Percentiles rank a stretch among this genome's conserved stretches.
Conservation (phyloP, 2,113 vertebrate species). For the Oreotragus oreotragus region DNA sequence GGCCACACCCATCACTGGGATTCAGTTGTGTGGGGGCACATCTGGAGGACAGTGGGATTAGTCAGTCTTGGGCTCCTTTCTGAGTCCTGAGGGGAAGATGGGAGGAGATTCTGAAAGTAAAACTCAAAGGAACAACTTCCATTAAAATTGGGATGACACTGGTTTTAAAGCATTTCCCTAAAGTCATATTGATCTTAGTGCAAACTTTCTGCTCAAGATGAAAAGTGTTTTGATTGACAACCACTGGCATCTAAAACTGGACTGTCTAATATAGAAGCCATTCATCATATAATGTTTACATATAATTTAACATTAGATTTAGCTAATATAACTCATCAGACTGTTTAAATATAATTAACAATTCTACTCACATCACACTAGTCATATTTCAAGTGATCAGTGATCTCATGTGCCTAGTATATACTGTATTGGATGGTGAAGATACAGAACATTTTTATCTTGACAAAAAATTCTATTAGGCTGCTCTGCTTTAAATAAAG, state of each 20-base stretch:
- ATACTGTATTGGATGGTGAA: background rate
- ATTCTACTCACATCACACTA: background rate
- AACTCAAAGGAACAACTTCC: background rate
- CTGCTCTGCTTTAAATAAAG: background rate
- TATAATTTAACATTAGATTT: background rate
- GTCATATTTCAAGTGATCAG: background rate
- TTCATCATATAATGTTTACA: background rate
- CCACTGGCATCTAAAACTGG: background rate
- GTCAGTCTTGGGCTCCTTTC: background rate
- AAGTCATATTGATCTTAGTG: background rate
- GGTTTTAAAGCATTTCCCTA: background rate
- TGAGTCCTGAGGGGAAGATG: background rate
- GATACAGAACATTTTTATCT: background rate
- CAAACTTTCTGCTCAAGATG: background rate
- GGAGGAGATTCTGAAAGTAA: background rate
- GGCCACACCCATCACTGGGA: accelerated
- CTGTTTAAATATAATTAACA: background rate
- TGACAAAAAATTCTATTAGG: background rate
- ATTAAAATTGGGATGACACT: background rate
- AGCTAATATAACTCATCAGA: background rate
- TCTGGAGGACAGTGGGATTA: background rate
- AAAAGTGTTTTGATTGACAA: background rate
- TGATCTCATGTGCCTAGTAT: background rate
- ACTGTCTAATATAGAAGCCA: background rate
- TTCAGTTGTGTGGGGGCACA: background rate